Base-by-base conservation (phyloP, 2,888 invertebrate species). In the Cryptosula pallasiana region DNA sequence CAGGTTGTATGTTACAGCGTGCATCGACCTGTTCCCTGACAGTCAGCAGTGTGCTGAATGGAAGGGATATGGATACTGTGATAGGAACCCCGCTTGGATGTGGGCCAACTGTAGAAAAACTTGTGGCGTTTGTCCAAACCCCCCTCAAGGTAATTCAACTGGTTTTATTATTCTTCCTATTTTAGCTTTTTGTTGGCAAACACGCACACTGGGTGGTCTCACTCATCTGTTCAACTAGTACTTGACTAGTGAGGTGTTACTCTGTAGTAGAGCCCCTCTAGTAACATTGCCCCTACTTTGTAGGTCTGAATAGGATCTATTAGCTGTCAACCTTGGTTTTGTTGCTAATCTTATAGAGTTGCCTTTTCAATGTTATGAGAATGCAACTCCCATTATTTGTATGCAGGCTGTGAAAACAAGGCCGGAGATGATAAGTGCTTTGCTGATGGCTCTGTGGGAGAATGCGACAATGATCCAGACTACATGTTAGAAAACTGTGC, bases 51-150 rank as follows among this genome's bases (percentile, higher is more conserved):
- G 75, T 69, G 55, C 34, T 20, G 63, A 36, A 23, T 75, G 72
- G 73, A 72, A 71, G 55, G 63, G 32, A 3, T 23, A 36, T 13
- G 74, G 74, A 25, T 71, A 74, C 55, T 75, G 75, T 72, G 72
- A 71, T 16, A 25, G 35, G 29, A 73, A 75, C 54, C 58, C 57
- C 13, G 27, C 25, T 5, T 75, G 75, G 75, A 75, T 75, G 75
- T 25, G 35, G 16, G 35, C 32, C 5, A 71, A 74, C 32, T 75
- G 75, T 36, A 34, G 63, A n/a, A 78, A 78, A 70, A 78, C 82
- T 0, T 82, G 82, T 71, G 74, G 75, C 0, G 29, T 77, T 3
- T 81, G 81, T 23, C 13, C 63, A 2, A 63, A 63, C 34, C 63
- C 63, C 32, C 63, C 63, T 32, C 25, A 63, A 32, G 63, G 63